Conservation (phyloP, 2,797 vertebrate species). For the Arctocebus calabarensis region DNA sequence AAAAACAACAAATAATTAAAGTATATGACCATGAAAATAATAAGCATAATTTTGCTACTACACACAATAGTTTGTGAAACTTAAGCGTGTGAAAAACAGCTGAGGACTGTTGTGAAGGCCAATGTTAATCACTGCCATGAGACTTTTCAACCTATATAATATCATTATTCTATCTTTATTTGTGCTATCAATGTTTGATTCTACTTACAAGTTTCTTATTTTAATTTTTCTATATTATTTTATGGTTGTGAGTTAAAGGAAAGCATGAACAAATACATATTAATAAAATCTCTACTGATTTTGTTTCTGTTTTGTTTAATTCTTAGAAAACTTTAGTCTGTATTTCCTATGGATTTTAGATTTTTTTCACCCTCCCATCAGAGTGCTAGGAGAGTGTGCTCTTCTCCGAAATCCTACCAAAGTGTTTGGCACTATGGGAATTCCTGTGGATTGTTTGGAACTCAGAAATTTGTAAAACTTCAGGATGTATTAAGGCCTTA, state of each 20-base stretch:
- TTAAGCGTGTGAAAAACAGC: background rate
- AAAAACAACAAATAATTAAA: constrained; percentile 24
- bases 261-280: background rate
- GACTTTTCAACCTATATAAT: too few relatives aligned
- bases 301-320: constrained; percentile 33
- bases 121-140: background rate
- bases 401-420: background rate
- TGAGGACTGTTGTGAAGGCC: background rate
- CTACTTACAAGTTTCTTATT: constrained; percentile 3
- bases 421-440: background rate
- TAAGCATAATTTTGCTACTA: background rate
- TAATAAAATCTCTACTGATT: constrained; percentile 3
- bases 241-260: constrained; percentile 5
- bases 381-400: background rate
- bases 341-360: background rate
- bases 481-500: background rate
- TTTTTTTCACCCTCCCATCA: background rate
- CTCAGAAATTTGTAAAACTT: constrained; percentile 20
- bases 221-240: constrained; percentile 18
- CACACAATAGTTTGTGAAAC: background rate
- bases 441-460: constrained; percentile 4
- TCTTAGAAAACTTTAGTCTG: background rate
- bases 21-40: constrained; percentile 18
- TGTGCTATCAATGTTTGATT: background rate
- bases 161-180: background rate